Evolutionary conservation across 1,140 invertebrate genomes (phyloP), one percentile per base, ranked within the genome.

Genomic region (Lasaia peninsularis): DNA sequence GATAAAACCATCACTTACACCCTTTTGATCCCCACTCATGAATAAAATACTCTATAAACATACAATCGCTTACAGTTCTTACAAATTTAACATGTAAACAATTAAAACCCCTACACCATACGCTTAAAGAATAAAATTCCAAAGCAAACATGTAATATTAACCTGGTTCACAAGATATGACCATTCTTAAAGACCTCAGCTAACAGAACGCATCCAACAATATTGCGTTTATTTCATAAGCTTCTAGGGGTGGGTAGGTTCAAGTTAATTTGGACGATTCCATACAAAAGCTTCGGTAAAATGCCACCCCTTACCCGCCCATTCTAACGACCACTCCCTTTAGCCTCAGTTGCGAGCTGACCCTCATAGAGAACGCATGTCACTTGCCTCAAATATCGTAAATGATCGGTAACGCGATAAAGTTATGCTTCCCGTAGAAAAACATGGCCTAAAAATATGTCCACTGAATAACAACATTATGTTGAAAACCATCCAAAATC

Each of bases 401-500:
- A 28, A 52, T 14, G 51, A 12, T 21, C 20, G 14, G 8, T 18
- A 24, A 56, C 14, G 16, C 28, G 31, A 20, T 14, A 37, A 11
- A 37, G 34, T 34, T 37, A 88, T 88, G 85, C 83, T 86, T 74
- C 82, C 85, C 28, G 78, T 73, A 54, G 80, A 88, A 28, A 73
- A 84, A 70, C 69, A 86, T 79, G 85, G 76, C 65, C 73, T 88
- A 6, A 83, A 86, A 56, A 65, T 88, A 35, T 80, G 80, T 55
- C 72, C 71, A 32, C 80, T 83, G 24, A 62, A 75, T 11, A 60
- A 69, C 16, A 77, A 84, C 79, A 85, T 81, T 78, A 88, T 88
- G 85, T 73, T 88, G 69, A 86, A 86, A 37, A 88, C 83, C 10
- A 82, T 88, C 51, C 85, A 85, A 28, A 84, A 76, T 52, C 55